A percentile compares a stretch with the other conserved stretches of the same genome.
Conservation (phyloP, 2,113 vertebrate genomes). For the Chaenocephalus aceratus region DNA sequence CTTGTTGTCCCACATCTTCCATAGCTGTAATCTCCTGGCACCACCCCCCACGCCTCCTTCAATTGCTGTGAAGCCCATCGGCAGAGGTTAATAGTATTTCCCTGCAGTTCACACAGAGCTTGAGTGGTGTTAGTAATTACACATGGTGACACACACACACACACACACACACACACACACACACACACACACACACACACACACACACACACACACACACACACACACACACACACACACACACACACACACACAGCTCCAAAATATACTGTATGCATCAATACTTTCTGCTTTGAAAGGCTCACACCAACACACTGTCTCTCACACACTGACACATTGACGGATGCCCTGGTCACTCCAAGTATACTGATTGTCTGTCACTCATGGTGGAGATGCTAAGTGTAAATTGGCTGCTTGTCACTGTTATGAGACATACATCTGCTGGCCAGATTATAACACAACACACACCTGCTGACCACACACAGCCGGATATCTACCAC, state of each 20-base stretch:
- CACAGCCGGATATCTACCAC: not conserved
- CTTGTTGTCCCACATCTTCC: not conserved
- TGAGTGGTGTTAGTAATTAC: slow-evolving; percentile 61
- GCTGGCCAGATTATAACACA: slow-evolving; percentile 33
- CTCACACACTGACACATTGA: slow-evolving; percentile 9
- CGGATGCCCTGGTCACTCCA: slow-evolving; percentile 7
- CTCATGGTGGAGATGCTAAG: slow-evolving; percentile 28
- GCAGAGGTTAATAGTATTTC: slow-evolving; percentile 72
- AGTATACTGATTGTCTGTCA: slow-evolving; percentile 54
- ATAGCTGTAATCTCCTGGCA: slow-evolving; percentile 27
- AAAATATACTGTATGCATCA: too few relatives aligned
- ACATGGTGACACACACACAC: slow-evolving; percentile 16
- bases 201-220: too few relatives aligned
- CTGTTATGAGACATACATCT: slow-evolving; percentile 51
- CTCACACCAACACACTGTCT: slow-evolving; percentile 19
- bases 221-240: not conserved
- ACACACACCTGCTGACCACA: not conserved
- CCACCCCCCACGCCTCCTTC: not conserved
- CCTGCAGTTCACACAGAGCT: slow-evolving; percentile 55
- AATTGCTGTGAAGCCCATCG: slow-evolving; percentile 49
- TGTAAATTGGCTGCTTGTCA: slow-evolving; percentile 66
- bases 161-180: too few relatives aligned
- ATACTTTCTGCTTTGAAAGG: not conserved
- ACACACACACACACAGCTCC: too few relatives aligned
- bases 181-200: too few relatives aligned